Base-by-base conservation (phyloP, 2,888 invertebrate species). In the Dorcus parallelipipedus region DNA sequence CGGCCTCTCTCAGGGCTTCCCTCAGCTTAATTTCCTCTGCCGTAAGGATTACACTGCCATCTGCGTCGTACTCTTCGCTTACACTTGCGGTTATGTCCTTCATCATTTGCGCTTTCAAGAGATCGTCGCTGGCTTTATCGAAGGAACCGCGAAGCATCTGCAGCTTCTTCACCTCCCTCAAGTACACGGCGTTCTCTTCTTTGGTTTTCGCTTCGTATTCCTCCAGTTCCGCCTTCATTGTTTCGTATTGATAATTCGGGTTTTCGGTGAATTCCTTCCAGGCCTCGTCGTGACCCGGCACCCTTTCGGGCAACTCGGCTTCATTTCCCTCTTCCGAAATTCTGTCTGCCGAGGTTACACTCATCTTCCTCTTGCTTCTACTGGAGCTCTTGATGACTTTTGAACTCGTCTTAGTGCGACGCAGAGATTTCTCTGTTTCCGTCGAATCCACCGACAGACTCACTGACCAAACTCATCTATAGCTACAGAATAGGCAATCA, bases 221-320 rank as follows among this genome's bases (percentile, higher is more conserved):
- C 40, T 59, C 57, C 40, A 69, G 52, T 7, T 59, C 52, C 9
- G 62, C 53, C 7, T 60, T 54, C 42, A 68, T 51, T 17, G 58
- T 52, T 6, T 56, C 52, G 48, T 67, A 69, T 14, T 64, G 54
- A 33, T 60, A 64, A 38, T 55, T 48, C 49, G 56, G 50, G 48
- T 67, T 66, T 0, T 7, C 45, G 39, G 49, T 63, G 58, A 67
- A 73, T 17, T 26, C 20, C 39, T 52, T 52, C 71, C 71, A 71
- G 20, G 68, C 69, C 49, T 67, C 67, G 33, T 61, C 58, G 48
- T 66, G 62, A 33, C 60, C 59, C 3, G 71, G 71, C 6, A 69
- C 49, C 0, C 53, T 40, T 20, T 64, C 60, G 6, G 66, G 64
- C 38, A 64, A 50, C 6, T 55, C 23, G 6, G 56, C 38, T 5